Evolutionary conservation across 2,888 invertebrate species (phyloP), one percentile per base, ranked within the genome.

Genomic region (Embidobia sp.): DNA sequence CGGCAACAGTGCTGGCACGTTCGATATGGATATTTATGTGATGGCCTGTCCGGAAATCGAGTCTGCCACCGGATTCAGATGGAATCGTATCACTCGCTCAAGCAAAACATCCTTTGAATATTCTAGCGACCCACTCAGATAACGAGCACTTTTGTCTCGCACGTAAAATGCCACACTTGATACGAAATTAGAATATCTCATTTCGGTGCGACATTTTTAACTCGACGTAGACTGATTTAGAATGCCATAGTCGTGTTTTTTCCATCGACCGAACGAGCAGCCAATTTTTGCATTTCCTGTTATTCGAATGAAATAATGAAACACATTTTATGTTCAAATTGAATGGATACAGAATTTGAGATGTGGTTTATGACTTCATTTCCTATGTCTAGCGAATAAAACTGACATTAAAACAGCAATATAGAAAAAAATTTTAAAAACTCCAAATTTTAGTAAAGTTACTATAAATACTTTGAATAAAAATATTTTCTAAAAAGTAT

Each of bases 21-120:
- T 80, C 72, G 72, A 78, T 74, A 63, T 53, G 73, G 74, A 80
- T 81, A 79, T 80, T 81, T 77, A 81, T 81, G 81, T 77, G 74
- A 81, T 70, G 49, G 73, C 35, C 63, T 48, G 79, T 74, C 77
- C 69, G 79, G 75, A 80, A 81, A 78, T 80, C 78, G 78, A 64
- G 72, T 70, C 31, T 49, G 70, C 64, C 70, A 46, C 67, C 59
- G 57, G 76, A 69, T 69, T 69, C 77, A 55, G 77, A 74, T 75
- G 78, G 67, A 77, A 78, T 78, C 79, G 74, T 78, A 69, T 80
- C 69, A 35, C 57, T 69, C 44, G 46, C 59, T 57, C 26, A 53
- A 49, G 63, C 74, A 55, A 72, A 74, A 70, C 74, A 74, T 67
- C 67, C 69, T 77, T 73, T 79, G 67, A 77, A 75, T 79, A 79